Evolutionary conservation across 2,113 vertebrate species (phyloP).

Genomic region (Amblyopsis rosae): DNA sequence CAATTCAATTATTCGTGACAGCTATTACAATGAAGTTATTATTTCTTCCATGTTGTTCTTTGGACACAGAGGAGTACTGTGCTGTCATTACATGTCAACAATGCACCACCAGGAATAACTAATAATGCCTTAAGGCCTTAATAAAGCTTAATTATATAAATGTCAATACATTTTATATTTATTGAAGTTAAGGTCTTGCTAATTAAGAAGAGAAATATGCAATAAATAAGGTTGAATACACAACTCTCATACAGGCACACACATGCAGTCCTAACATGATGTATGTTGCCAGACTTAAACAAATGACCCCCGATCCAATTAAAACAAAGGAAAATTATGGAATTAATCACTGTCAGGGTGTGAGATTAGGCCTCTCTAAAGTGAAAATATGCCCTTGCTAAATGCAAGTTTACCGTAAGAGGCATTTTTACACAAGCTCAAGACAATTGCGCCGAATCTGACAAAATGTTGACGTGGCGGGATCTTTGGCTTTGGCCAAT

Average conservation of each 20-base stretch:
- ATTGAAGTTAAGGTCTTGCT: constrained; percentile 38
- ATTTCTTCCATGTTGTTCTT: neutral
- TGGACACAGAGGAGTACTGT: neutral
- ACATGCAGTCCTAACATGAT: constrained; percentile 47
- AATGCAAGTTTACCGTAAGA: constrained; percentile 23
- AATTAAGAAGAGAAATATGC: constrained; percentile 67
- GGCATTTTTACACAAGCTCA: constrained; percentile 1
- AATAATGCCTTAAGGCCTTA: constrained; percentile 10
- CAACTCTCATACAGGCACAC: constrained; percentile 6
- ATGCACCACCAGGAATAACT: constrained; percentile 3
- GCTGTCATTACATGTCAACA: neutral
- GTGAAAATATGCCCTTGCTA: constrained; percentile 49
- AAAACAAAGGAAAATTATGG: constrained; percentile 81
- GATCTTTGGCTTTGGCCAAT: neutral
- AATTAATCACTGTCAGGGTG: constrained; percentile 81
- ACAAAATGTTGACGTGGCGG: neutral
- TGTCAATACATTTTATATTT: constrained; percentile 43
- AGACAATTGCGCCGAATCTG: neutral
- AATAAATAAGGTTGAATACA: constrained; percentile 40
- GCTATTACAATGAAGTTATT: neutral
- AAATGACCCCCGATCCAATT: constrained; percentile 81
- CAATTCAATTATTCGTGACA: neutral
- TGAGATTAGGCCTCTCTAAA: constrained; percentile 72
- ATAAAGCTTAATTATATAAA: constrained; percentile 34
- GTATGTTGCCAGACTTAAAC: constrained; percentile 65